Evolutionary conservation across 1,140 invertebrate species (phyloP), one percentile per base, ranked within the genome.

Genomic region (Palaemon carinicauda): DNA sequence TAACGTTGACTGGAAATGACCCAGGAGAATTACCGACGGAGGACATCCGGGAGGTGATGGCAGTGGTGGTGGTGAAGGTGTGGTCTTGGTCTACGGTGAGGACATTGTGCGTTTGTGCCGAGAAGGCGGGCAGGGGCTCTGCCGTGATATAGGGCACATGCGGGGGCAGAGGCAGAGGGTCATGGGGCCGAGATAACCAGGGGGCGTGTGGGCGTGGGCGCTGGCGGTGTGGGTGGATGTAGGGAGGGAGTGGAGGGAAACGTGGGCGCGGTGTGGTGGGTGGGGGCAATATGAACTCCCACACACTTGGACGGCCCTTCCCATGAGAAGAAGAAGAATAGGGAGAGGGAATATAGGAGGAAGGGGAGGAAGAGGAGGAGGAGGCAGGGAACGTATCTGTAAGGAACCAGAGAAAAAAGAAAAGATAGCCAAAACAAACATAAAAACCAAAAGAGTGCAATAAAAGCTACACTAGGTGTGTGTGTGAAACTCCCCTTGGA

Each of bases 361-460:
- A 41, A 51, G 82, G 79, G 85, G 80, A 77, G 53, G 82, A 71
- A 69, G 56, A 87, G 88, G 89, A 82, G 87, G 83, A 82, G 87
- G 87, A 88, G 86, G 71, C 89, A 80, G 85, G 89, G 71, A 87
- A 89, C 89, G 80, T 77, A 89, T 89, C 89, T 89, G 89, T 82
- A 89, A 89, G 83, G 89, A 89, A 89, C 82, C 87, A 88, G 82
- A 89, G 89, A 89, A 88, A 87, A 88, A 84, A 87, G 80, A 87
- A 80, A 88, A 83, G 82, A 88, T 83, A 88, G 87, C 81, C 80
- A 83, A 83, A 88, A 65, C 80, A 88, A 83, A 84, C 31, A 82
- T 75, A 88, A 74, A 29, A 88, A 88, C 74, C 21, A 31, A 84
- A 88, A 88, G 75, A 80, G 81, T 88, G 81, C 81, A 88, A 41